Evolutionary conservation across 2,797 vertebrate species (phyloP).

Genomic region (Nannoperca obscura): DNA sequence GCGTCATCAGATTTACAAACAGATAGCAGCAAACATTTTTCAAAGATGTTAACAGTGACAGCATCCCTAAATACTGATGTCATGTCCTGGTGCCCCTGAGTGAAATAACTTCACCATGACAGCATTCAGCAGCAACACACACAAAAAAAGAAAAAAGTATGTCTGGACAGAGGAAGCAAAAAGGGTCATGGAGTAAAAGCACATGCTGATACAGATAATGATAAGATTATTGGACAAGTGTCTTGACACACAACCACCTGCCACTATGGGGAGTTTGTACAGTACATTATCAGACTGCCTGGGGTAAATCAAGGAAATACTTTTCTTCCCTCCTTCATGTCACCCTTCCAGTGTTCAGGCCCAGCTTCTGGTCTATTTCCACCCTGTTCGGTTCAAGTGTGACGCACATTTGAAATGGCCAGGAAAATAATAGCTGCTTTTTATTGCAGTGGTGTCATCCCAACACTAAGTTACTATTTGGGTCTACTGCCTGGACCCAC

Average conservation of each 20-base stretch:
- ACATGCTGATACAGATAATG: slow-evolving; percentile 44
- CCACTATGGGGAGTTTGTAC: slow-evolving; percentile 22
- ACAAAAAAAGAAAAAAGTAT: slow-evolving; percentile 21
- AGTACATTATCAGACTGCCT: slow-evolving; percentile 44
- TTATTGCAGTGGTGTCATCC: slow-evolving; percentile 73
- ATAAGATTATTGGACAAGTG: slow-evolving; percentile 43
- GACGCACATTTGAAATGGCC: slow-evolving; percentile 76
- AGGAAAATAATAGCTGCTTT: slow-evolving; percentile 75
- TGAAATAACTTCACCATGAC: slow-evolving; percentile 53
- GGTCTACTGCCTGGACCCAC: slow-evolving; percentile 44
- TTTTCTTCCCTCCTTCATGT: slow-evolving; percentile 39
- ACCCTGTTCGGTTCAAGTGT: slow-evolving; percentile 65
- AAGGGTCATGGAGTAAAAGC: slow-evolving; percentile 32
- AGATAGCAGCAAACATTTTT: slow-evolving; percentile 52
- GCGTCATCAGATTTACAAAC: slow-evolving; percentile 62
- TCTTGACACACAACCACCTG: slow-evolving; percentile 31
- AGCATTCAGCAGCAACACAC: slow-evolving; percentile 28
- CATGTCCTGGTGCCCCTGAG: slow-evolving; percentile 50
- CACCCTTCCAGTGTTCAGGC: slow-evolving; percentile 23
- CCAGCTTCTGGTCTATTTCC: slow-evolving; percentile 74
- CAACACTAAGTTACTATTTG: slow-evolving; percentile 62
- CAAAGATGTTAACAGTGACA: slow-evolving; percentile 54
- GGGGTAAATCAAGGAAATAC: slow-evolving; percentile 56
- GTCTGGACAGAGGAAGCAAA: slow-evolving; percentile 24
- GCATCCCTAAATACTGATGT: slow-evolving; percentile 61